A percentile compares a stretch with the other conserved stretches of the same genome.
These are phyloP conservation scores for Phoebastria nigripes DNA, from an alignment of 2,797 vertebrate genomes.

Conservation along the genomic window DNA sequence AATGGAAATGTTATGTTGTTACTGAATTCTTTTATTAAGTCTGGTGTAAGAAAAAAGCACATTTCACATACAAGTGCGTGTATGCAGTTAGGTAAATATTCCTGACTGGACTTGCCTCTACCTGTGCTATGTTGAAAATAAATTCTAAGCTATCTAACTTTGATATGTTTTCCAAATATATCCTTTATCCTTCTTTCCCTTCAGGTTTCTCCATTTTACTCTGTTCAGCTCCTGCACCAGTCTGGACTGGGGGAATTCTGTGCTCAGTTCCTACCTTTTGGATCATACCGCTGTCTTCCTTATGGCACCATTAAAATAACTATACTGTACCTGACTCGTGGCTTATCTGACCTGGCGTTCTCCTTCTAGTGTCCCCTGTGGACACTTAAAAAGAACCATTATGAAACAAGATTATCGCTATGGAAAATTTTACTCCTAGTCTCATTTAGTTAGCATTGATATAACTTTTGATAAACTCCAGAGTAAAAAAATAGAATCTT, in stretches of 20 bases:
- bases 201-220: not conserved
- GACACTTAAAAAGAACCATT: not conserved
- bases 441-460: conserved; percentile 7
- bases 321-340: not conserved
- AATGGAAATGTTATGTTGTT: not conserved
- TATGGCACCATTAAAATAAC: not conserved
- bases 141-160: not conserved
- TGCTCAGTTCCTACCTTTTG: not conserved
- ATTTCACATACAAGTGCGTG: not conserved
- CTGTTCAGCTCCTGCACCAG: not conserved
- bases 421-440: not conserved
- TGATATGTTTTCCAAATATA: not conserved
- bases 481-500: not conserved
- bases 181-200: not conserved
- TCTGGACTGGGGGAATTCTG: not conserved
- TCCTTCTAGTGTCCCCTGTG: not conserved
- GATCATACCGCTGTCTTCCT: not conserved
- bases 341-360: not conserved
- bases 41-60: not conserved
- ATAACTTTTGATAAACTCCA: not conserved
- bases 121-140: not conserved
- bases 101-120: not conserved
- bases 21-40: not conserved
- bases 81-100: not conserved
- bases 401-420: not conserved